Evolutionary conservation across 2,113 vertebrate species (phyloP), one percentile per base, ranked within the genome.

Genomic region (Macaca mulatta): DNA sequence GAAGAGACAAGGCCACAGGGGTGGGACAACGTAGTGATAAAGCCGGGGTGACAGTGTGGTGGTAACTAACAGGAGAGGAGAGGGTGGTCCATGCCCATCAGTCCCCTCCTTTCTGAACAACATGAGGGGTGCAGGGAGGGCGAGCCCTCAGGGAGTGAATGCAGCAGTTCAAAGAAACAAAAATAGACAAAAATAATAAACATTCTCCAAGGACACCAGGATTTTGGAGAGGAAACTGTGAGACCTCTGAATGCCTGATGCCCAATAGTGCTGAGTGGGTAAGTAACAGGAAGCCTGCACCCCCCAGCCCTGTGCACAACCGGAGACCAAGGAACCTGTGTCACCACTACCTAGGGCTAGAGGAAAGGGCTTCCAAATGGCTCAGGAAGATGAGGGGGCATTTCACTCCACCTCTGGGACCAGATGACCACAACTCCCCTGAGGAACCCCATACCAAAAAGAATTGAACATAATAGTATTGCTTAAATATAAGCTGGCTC

Each of bases 251-350:
- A 4, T 32, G 38, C 6, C 32, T 16, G 1, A 4, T 14, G n/a
- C 0, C 50, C 50, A 17, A 0, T 52, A 52, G 0, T 52, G 50
- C 50, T 52, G 50, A 17, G 17, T 72, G 8, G 23, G 30, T 8
- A 52, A 50, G 2, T 40, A 3, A 1, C 45, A 25, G 25, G 35
- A n/a, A 12, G 38, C 0, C 27, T n/a, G 18, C 32, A 38, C 27
- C 14, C 6, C 0, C 8, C 6, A 59, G 57, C 57, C 57, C 10
- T 1, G 0, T 13, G 64, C 3, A 0, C 57, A 1, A 2, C 35
- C 1, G 0, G 35, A 69, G 38, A 45, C 7, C 3, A 17, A 52
- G 50, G 50, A 52, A 16, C 50, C 50, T 52, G 11, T 23, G 57
- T 23, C 22, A 52, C 22, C 0, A 1, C 0, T 43, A 40, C 38